phyloP scores from a whole-genome alignment of 2,888 invertebrate species.

The Encarsia formosa region DNA sequence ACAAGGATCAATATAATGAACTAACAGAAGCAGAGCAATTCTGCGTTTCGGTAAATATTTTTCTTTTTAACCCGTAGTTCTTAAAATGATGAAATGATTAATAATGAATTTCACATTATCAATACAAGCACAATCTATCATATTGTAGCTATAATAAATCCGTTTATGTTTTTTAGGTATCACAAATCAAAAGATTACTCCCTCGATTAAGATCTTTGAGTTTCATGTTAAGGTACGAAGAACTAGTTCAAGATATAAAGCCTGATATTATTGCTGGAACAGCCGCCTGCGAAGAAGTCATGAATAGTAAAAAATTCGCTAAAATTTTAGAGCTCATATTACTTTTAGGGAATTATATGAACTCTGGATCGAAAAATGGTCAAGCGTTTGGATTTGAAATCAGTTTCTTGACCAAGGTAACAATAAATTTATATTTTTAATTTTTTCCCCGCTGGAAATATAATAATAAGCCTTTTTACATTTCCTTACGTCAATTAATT shows the following conservation, averaged over 20 bases:
- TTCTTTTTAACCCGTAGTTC: too few relatives aligned
- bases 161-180: slow-evolving; percentile 58
- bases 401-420: slow-evolving; percentile 87
- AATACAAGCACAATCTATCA: too few relatives aligned
- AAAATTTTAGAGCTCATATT: slow-evolving; percentile 85
- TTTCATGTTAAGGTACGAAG: slow-evolving; percentile 83
- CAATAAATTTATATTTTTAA: too few relatives aligned
- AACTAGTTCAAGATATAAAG: slow-evolving; percentile 82
- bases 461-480: too few relatives aligned
- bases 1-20: slow-evolving; percentile 73
- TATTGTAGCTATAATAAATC: too few relatives aligned
- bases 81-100: too few relatives aligned
- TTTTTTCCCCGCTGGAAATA: too few relatives aligned
- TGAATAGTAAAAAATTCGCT: slow-evolving; percentile 83
- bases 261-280: slow-evolving; percentile 93
- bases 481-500: too few relatives aligned
- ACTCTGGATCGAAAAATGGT: slow-evolving; percentile 89
- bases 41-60: slow-evolving; percentile 74
- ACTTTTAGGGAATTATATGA: slow-evolving; percentile 94
- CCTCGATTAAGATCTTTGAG: slow-evolving; percentile 85
- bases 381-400: slow-evolving; percentile 96
- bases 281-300: slow-evolving; percentile 92
- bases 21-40: slow-evolving; percentile 94
- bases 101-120: too few relatives aligned
- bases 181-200: slow-evolving; percentile 80